Evolutionary conservation across 2,113 vertebrate genomes (phyloP), one percentile per base, ranked within the genome.

Genomic region (Vireo altiloquus): DNA sequence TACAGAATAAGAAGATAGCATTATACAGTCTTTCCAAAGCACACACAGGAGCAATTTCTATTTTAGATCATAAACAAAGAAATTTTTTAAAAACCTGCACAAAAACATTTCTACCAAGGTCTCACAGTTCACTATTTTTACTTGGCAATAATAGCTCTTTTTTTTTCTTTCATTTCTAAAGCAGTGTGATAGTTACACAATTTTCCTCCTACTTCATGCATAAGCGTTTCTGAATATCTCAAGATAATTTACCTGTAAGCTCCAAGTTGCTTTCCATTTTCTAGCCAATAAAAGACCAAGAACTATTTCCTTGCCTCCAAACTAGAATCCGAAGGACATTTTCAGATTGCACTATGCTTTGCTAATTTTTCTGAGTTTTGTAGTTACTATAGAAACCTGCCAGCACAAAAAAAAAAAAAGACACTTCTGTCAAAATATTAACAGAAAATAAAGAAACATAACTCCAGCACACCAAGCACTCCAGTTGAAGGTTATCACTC

Each of bases 331-430:
- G 0, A 87, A 79, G 50, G 61, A 28, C 44, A 24, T 79, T 72
- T 86, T 22, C 63, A 85, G 31, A 61, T 4, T 46, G 39, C 87
- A 87, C 28, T 61, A 19, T 6, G 46, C 39, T 59, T 68, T 37
- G 31, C 31, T 69, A 10, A 30, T 75, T 81, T 79, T 81, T 71
- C 4, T 2, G 11, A 84, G 46, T 83, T 92, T 91, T 3, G 1
- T 6, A 33, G 94, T 91, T 95, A 91, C 87, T 91, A 82, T 65
- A 92, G 91, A 70, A 94, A 95, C 64, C 50, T 4, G 3, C 4
- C 69, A 89, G 60, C 37, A 64, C 25, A 61, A 9, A 13, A 12
- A 52, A 35, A 37, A 28, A 74, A 33, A n/a, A 24, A 71, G 13
- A 24, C 17, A 4, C 40, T 59, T 54, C 24, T 84, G 88, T 60